Evolutionary conservation across 2,113 vertebrate species (phyloP).

Genomic region (Brachirus orientalis): DNA sequence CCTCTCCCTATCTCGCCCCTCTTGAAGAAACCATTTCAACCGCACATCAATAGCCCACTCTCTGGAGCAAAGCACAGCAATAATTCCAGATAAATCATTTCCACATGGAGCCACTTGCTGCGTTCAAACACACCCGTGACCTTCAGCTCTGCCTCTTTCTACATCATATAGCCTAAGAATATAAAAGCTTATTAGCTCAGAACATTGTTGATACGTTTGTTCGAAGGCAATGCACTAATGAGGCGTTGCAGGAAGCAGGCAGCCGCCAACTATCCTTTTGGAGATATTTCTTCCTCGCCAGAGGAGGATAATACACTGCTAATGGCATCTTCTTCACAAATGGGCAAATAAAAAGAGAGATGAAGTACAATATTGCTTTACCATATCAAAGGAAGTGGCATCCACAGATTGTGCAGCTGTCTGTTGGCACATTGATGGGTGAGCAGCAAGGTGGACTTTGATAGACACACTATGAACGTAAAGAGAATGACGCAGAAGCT

Average conservation of each 20-base stretch:
- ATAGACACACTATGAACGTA: constrained; percentile 33
- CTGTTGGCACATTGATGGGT: constrained; percentile 53
- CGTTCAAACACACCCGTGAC: constrained; percentile 74
- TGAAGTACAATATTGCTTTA: constrained; percentile 68
- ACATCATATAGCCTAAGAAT: constrained; percentile 73
- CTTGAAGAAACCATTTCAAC: constrained; percentile 76
- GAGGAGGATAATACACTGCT: constrained; percentile 61
- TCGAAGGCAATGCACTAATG: constrained; percentile 77
- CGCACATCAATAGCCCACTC: constrained; percentile 74
- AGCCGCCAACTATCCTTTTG: constrained; percentile 58
- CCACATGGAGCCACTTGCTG: constrained; percentile 69
- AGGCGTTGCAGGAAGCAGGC: constrained; percentile 70
- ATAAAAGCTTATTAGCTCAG: constrained; percentile 80
- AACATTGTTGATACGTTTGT: constrained; percentile 79
- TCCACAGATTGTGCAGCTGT: constrained; percentile 41
- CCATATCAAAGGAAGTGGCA: constrained; percentile 72
- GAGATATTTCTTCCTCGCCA: constrained; percentile 50
- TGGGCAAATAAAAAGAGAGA: constrained; percentile 67
- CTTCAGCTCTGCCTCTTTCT: constrained; percentile 72
- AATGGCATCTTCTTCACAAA: constrained; percentile 72
- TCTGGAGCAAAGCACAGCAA: constrained; percentile 70
- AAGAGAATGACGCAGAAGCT: constrained; percentile 23
- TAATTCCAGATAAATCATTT: constrained; percentile 79
- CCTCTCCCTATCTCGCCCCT: constrained; percentile 37
- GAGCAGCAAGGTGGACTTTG: constrained; percentile 47